phyloP scores from a whole-genome alignment of 1,140 invertebrate species.

The Rhizoglyphus robini region DNA sequence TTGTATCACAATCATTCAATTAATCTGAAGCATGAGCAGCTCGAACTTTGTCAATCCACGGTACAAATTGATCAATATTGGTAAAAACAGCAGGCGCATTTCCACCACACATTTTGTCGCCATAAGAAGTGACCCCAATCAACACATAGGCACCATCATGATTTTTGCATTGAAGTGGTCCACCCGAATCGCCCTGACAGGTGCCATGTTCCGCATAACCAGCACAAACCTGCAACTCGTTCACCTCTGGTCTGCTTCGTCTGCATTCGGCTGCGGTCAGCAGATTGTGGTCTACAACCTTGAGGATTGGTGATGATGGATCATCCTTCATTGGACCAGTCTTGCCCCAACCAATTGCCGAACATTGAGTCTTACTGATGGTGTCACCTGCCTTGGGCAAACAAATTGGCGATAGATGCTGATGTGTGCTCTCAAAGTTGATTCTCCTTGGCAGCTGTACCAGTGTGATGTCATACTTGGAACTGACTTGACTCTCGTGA shows the following conservation, averaged over 20 bases:
- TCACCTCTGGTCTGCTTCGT: neutral
- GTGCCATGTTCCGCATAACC: neutral
- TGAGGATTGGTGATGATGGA: neutral
- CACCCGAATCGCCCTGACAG: too few species aligned
- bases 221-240: neutral
- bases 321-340: neutral
- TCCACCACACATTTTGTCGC: neutral
- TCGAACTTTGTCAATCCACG: too few species aligned
- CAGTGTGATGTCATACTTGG: neutral
- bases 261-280: neutral
- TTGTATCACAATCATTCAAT: too few species aligned
- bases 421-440: neutral
- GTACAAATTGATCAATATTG: neutral
- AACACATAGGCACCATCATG: neutral
- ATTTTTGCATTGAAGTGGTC: too few species aligned
- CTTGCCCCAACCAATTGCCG: neutral
- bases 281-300: neutral
- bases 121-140: constrained; percentile 5
- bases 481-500: neutral
- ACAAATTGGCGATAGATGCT: neutral
- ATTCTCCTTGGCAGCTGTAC: neutral
- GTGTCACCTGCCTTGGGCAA: neutral
- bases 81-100: neutral
- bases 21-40: too few species aligned
- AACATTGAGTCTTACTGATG: neutral